Evolutionary conservation across 1,140 invertebrate genomes (phyloP).

Genomic region (Eufriesea mexicana): DNA sequence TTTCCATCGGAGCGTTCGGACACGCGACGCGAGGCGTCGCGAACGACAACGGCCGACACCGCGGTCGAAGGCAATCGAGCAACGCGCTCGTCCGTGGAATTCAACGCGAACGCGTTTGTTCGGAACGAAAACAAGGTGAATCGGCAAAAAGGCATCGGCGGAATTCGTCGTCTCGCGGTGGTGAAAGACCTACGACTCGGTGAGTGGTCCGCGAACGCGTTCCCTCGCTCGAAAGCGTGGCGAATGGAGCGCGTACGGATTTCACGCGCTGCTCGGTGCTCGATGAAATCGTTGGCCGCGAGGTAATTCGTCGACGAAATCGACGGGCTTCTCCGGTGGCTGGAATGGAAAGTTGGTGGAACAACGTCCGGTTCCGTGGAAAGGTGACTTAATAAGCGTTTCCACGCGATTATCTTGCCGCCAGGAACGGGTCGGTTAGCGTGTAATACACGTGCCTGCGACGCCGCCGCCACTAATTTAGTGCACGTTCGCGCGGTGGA

Average conservation of each 20-base stretch:
- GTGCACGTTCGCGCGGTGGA: background rate
- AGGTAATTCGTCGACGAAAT: background rate
- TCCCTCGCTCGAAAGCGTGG: background rate
- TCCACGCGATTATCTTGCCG: constrained; percentile 29
- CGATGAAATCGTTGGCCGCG: background rate
- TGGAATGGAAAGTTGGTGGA: background rate
- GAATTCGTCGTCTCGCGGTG: background rate
- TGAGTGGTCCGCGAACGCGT: too few relatives aligned
- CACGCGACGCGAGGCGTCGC: background rate
- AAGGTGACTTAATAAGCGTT: constrained; percentile 30
- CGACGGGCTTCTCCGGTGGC: background rate
- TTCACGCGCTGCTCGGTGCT: too few relatives aligned
- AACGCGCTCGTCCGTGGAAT: background rate
- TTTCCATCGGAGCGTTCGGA: constrained; percentile 8
- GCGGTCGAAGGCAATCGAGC: background rate
- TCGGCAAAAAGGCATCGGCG: background rate
- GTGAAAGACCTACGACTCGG: background rate
- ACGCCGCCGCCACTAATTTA: constrained; percentile 39
- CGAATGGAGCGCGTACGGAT: background rate
- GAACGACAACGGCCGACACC: background rate
- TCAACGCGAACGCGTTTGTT: background rate
- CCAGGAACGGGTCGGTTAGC: background rate
- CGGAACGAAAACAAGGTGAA: background rate
- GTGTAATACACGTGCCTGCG: constrained; percentile 12
- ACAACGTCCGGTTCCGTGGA: background rate